Conservation (phyloP, 2,113 vertebrate genomes). For the Myotis brandtii region DNA sequence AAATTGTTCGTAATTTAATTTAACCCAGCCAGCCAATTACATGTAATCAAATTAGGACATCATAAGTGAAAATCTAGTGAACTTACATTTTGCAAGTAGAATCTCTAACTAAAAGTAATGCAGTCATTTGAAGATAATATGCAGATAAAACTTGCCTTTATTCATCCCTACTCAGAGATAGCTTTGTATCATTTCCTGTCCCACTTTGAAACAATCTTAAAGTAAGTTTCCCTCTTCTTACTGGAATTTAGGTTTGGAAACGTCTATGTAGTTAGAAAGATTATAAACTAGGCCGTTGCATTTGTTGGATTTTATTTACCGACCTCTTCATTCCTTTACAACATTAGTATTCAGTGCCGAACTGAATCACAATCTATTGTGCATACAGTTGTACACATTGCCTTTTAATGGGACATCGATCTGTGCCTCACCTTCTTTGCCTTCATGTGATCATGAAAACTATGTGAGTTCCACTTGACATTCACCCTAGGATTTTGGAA, state of each 20-base stretch:
- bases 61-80: slow-evolving; percentile 22
- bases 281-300: not conserved
- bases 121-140: not conserved
- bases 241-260: not conserved
- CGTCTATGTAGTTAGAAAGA: not conserved
- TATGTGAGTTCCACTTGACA: slow-evolving; percentile 30
- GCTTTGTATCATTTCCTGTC: slow-evolving; percentile 1
- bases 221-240: slow-evolving; percentile 12
- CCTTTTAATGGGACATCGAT: not conserved
- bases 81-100: not conserved
- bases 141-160: slow-evolving; percentile 4
- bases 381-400: too few relatives aligned
- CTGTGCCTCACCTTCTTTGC: not conserved
- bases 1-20: not conserved
- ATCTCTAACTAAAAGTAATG: not conserved
- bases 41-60: not conserved
- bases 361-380: not conserved
- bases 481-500: not conserved
- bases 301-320: not conserved
- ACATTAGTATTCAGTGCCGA: not conserved
- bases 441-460: not conserved
- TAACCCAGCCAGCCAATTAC: not conserved
- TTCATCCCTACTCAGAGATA: not conserved
- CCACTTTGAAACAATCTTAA: not conserved
- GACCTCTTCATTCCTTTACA: not conserved